Base-by-base conservation (phyloP, 2,113 vertebrate species). In the Xyrauchen texanus region DNA sequence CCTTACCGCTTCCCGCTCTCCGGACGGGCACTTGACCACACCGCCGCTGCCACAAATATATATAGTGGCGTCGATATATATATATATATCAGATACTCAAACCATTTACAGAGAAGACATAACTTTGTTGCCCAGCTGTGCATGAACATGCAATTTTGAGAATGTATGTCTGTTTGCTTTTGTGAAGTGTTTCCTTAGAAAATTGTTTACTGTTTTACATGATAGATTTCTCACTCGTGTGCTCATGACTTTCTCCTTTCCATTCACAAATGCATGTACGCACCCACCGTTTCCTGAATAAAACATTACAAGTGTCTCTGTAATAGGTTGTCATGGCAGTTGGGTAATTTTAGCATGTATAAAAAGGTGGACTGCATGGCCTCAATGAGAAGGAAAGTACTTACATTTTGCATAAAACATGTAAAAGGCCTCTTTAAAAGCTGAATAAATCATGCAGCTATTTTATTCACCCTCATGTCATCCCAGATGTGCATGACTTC, bases 291-390 rank as follows among this genome's bases (percentile, higher is more conserved):
- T 73, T 74, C 8, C 57, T 49, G 2, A 62, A 44, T 63, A 76
- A 64, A 64, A 5, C 73, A 52, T 7, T 9, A n/a, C 12, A 76
- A 42, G 4, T 62, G 58, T 74, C 71, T 13, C 21, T 45, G 12
- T 76, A 63, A 65, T 44, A 44, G 73, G 61, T 76, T 65, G 61
- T 45, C 73, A 65, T 76, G 73, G 61, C 73, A 76, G 61, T 65
- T 42, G 3, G 61, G 65, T 65, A 15, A 76, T 76, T 55, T 53
- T 65, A 76, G 73, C 61, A 45, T 9, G 8, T 34, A 52, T 63
- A 34, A 64, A 75, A 49, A 42, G 11, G 13, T 34, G 21, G 73
- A 12, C 47, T 76, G 70, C 9, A 8, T n/a, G 68, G 21, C 44
- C 8, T 7, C 51, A 8, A 12, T 46, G 70, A 47, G 55, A 60